Evolutionary conservation across 64 coral and sea anemone species (phyloP), one percentile per base, ranked within the genome.

Genomic region (Montipora sp.): DNA sequence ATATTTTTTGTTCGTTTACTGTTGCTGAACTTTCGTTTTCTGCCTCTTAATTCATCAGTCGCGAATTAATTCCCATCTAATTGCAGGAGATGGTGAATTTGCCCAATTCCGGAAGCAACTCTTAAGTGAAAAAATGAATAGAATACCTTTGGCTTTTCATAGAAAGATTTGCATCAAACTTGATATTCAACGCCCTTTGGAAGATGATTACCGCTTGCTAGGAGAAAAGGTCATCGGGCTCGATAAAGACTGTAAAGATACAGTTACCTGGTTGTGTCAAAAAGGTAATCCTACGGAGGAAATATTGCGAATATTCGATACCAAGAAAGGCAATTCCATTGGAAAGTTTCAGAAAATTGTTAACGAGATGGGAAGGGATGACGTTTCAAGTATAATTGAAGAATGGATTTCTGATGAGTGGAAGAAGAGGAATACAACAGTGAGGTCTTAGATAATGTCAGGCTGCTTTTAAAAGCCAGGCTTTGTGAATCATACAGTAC

Each of bases 221-320:
- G 80, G 21, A 13, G 80, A 82, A 65, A 13, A 58, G 55, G 36
- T 36, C 36, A 63, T 82, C 63, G 80, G 80, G 3, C 23, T 82
- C 1, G 58, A 27, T 5, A 45, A 18, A 16, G 80, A 82, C 36
- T 36, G 36, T 36, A 36, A 36, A 36, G 36, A 36, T 63, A 5
- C 0, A 1, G 27, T 43, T 45, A 15, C 15, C 2, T 82, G 21
- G 21, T 2, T 82, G 4, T 51, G 57, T 13, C 80, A 82, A 58
- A 43, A 10, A 3, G 24, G 15, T 1, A 82, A 61, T 15, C 55
- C 23, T 13, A 82, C 80, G 0, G 0, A 63, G 8, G 0, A 5
- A 45, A 82, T 82, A 1, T 1, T 82, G 58, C 0, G 36, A 23
- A 61, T 61, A 44, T 82, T 61, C 43, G 58, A 82, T 61, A 3